Conservation (phyloP, 2,888 invertebrate genomes). For the Drosophila vallismaia region DNA sequence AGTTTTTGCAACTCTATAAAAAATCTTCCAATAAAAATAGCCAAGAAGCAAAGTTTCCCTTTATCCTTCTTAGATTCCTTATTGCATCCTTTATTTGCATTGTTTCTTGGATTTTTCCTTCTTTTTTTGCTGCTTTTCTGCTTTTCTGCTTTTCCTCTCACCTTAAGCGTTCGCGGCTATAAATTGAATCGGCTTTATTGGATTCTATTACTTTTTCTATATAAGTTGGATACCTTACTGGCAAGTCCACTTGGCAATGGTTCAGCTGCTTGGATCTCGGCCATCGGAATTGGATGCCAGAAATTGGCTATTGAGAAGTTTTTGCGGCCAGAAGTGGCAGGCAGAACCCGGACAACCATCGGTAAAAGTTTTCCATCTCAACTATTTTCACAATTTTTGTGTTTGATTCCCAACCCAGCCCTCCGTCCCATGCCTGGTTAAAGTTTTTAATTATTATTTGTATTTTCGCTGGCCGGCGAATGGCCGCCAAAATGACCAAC, state of each 20-base stretch:
- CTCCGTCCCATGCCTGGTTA: neutral
- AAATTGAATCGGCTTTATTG: conserved; percentile 39
- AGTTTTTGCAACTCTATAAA: neutral
- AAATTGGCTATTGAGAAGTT: conserved; percentile 30
- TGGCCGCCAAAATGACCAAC: conserved; percentile 33
- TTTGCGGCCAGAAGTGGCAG: conserved; percentile 20
- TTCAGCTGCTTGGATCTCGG: conserved; percentile 18
- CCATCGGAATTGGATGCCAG: conserved; percentile 12
- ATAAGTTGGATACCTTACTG: conserved; percentile 1
- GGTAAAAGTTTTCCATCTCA: conserved; percentile 1
- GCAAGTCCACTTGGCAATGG: conserved; percentile 17
- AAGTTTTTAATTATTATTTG: conserved; percentile 44
- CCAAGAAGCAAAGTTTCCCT: neutral
- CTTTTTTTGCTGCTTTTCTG: neutral
- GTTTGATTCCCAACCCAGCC: neutral
- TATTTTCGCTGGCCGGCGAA: conserved; percentile 11
- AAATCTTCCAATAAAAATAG: conserved; percentile 1
- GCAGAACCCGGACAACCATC: no score
- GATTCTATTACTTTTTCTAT: conserved; percentile 32
- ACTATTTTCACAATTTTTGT: conserved; percentile 13
- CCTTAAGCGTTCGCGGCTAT: conserved; percentile 6
- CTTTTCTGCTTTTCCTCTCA: neutral
- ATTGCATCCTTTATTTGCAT: conserved; percentile 21
- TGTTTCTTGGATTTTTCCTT: neutral
- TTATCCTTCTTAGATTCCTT: neutral